A percentile compares a stretch with the other conserved stretches of the same genome.
phyloP scores from a whole-genome alignment of 2,888 invertebrate species.

The Drosophila kokeensis region DNA sequence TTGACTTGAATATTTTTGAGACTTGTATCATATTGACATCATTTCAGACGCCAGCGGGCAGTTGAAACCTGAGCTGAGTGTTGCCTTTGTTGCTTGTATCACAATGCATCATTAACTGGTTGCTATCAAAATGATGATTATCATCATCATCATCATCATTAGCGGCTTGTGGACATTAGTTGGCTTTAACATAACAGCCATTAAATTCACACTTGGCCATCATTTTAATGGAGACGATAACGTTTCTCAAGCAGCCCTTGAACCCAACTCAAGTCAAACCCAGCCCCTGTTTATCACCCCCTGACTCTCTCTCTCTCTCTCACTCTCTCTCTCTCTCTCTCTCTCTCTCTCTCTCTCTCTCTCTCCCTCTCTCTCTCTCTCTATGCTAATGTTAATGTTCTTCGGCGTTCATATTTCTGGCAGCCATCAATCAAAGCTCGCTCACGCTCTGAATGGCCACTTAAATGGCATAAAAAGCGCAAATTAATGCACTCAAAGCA shows the following conservation, averaged over 20 bases:
- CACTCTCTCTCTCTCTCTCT: not conserved
- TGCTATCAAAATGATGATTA: not conserved
- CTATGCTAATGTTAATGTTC: slow-evolving; percentile 3
- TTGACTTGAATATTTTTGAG: not conserved
- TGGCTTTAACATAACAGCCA: slow-evolving; percentile 29
- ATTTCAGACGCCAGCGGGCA: no score
- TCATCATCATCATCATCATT: slow-evolving; percentile 1
- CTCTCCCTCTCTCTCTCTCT: not conserved
- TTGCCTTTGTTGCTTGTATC: not conserved
- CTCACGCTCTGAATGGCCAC: slow-evolving; percentile 53
- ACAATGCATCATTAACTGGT: not conserved
- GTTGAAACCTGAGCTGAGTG: not conserved
- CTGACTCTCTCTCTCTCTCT: not conserved
- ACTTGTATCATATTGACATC: not conserved
- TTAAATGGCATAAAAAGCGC: slow-evolving; percentile 73
- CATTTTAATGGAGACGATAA: not conserved
- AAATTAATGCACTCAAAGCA: slow-evolving; percentile 78
- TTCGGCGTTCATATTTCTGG: slow-evolving; percentile 59
- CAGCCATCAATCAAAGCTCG: slow-evolving; percentile 63
- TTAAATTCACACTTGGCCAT: slow-evolving; percentile 18
- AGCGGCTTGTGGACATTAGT: slow-evolving; percentile 9
- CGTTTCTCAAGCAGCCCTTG: slow-evolving; percentile 19
- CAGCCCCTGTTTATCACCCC: not conserved
- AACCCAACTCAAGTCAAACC: slow-evolving; percentile 1
- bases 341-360: not conserved